Base-by-base conservation (phyloP, 2,888 invertebrate genomes). In the Caenorhabditis imperialis region DNA sequence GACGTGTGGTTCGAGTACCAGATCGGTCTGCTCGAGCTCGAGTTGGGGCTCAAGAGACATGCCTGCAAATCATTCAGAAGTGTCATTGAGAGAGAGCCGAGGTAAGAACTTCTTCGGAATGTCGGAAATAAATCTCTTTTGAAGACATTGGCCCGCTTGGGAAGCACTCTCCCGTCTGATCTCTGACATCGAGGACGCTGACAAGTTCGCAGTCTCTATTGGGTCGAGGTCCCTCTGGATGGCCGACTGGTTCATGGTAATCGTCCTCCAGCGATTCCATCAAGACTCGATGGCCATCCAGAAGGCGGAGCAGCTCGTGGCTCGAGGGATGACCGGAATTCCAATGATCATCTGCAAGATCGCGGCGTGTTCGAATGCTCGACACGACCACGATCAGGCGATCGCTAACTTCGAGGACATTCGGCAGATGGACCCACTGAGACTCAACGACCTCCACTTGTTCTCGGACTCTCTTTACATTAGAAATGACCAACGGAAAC, bases 401-500 rank as follows among this genome's bases (percentile, higher is more conserved):
- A 67, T 85, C 20, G 73, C 77, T 16, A 60, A 78, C 53, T 98
- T 97, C 88, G 92, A 93, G 87, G 92, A 92, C 75, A 91, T 98
- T 27, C 92, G 93, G 81, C 92, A 92, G 83, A 91, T 92, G 84
- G 99, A 99, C 91, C 99, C 98, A 0, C 96, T 92, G 88, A 50
- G 84, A 30, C 90, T 99, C 37, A 97, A 98, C 86, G 94, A 96
- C 88, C 93, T 99, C 92, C 97, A 99, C 89, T 94, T 94, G 0
- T 97, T 94, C 89, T 98, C 98, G 3, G 98, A 99, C 90, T 90
- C 98, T 60, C 90, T 99, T 8, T 99, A 96, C 88, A 94, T 98
- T 12, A 94, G 81, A 42, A 81, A 54, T 40, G 83, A 85, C 35
- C 74, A 76, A 6, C 94, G 93, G 81, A 95, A 96, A 89, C 91